A percentile compares a stretch with the other conserved stretches of the same genome.
Evolutionary conservation across 2,888 invertebrate genomes (phyloP).

Genomic region (Tenthredo scrophulariae): DNA sequence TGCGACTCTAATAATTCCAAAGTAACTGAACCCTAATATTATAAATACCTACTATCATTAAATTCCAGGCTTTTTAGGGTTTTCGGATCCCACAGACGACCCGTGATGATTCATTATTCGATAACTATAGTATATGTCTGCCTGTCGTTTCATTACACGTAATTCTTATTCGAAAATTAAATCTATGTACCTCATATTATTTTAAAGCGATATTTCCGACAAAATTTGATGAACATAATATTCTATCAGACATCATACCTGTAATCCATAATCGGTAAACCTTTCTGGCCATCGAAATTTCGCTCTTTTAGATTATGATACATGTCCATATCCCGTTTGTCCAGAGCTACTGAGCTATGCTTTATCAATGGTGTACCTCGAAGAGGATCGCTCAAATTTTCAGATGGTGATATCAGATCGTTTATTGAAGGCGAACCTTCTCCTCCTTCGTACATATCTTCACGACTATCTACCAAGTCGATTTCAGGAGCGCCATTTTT

Average conservation of each 20-base stretch:
- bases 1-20: too few relatives aligned
- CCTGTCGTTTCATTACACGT: neutral
- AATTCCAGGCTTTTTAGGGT: neutral
- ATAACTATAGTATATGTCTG: neutral
- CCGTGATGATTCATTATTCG: neutral
- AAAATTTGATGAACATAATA: neutral
- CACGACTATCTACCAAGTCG: slow-evolving; percentile 22
- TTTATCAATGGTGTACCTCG: slow-evolving; percentile 31
- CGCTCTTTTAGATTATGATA: slow-evolving; percentile 31
- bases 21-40: too few relatives aligned
- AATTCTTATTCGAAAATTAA: neutral
- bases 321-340: slow-evolving; percentile 54
- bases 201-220: neutral
- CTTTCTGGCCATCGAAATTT: slow-evolving; percentile 23
- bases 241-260: slow-evolving; percentile 69
- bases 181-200: neutral
- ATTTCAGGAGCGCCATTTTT: neutral
- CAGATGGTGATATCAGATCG: neutral
- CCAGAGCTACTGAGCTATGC: slow-evolving; percentile 56
- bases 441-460: slow-evolving; percentile 35
- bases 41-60: neutral
- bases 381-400: slow-evolving; percentile 35
- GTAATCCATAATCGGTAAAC: slow-evolving; percentile 76
- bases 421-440: neutral
- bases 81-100: neutral